Base-by-base conservation (phyloP, 2,888 invertebrate genomes). In the Fissipunctia ypsillon region DNA sequence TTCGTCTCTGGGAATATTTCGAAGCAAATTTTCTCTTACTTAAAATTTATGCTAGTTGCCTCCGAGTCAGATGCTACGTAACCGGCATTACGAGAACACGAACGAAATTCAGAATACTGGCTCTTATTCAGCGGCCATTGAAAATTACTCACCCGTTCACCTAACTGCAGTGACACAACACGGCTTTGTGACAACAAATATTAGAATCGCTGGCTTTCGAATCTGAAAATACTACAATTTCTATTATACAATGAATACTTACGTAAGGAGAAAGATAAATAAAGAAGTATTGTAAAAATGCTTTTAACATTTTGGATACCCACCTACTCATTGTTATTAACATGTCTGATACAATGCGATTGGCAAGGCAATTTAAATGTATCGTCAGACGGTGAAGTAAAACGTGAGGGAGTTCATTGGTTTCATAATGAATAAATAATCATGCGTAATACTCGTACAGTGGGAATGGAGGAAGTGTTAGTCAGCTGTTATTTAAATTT, bases 11-110 rank as follows among this genome's bases (percentile, higher is more conserved):
- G 89, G 89, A 94, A 94, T 93, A 94, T 93, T 94, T 91, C 86
- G 84, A 90, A 91, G 91, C 87, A 92, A 93, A 93, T 92, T 93
- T 93, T 90, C 91, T 91, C 89, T 90, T 88, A 85, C 90, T 91
- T 89, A 90, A 93, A 94, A 91, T 94, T 94, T 91, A 92, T 92
- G 92, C 92, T 92, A 93, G 94, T 94, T 94, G 91, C 91, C 88
- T 90, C 86, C 88, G 90, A 93, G 92, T 93, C 91, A 64, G 91
- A 91, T 91, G 91, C 91, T 89, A 88, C 88, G 88, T 90, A 91
- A 91, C 90, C 88, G 88, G 85, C 86, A 91, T 91, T 89, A 90
- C 87, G 88, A 86, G 87, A 89, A 90, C 88, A 88, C 77, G 73
- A 80, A 84, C 87, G 83, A 91, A 91, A 90, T 88, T 86, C 86